A percentile compares a stretch with the other conserved stretches of the same genome.
Conservation (phyloP, 2,113 vertebrate species). For the Sylvia atricapilla region DNA sequence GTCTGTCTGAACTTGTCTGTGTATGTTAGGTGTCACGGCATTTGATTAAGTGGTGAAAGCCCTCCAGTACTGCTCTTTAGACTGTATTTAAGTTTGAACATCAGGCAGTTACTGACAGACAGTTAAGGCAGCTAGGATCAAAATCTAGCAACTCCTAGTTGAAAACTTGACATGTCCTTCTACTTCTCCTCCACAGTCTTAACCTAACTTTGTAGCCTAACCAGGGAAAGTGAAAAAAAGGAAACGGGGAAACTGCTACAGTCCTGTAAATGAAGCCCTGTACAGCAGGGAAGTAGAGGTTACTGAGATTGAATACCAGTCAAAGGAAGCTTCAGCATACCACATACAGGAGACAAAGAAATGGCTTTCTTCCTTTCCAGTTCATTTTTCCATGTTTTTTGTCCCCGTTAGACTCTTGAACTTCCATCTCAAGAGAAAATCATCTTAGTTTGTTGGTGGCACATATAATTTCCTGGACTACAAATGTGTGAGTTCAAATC, state of each 20-base stretch:
- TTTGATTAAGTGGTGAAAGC: background rate
- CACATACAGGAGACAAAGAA: background rate
- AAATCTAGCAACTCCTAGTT: background rate
- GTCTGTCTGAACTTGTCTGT: background rate
- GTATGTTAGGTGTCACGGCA: background rate
- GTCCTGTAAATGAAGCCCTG: background rate
- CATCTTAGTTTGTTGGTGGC: background rate
- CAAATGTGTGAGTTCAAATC: fast-evolving
- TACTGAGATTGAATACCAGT: background rate
- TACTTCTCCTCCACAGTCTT: background rate
- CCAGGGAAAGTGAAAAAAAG: background rate
- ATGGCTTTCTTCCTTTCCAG: background rate
- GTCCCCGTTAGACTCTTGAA: background rate
- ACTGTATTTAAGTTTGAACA: background rate
- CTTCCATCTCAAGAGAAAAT: background rate
- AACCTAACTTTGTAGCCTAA: background rate
- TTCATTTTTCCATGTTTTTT: background rate
- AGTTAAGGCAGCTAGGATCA: background rate
- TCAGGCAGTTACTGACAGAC: background rate
- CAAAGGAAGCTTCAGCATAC: background rate
- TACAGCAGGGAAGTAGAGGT: background rate
- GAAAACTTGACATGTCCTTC: background rate
- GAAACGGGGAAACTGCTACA: background rate
- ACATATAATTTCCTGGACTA: background rate
- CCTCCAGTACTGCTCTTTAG: background rate